A percentile compares a stretch with the other conserved stretches of the same genome.
Evolutionary conservation across 2,888 invertebrate species (phyloP).

Genomic region (Ormyrus pomaceus): DNA sequence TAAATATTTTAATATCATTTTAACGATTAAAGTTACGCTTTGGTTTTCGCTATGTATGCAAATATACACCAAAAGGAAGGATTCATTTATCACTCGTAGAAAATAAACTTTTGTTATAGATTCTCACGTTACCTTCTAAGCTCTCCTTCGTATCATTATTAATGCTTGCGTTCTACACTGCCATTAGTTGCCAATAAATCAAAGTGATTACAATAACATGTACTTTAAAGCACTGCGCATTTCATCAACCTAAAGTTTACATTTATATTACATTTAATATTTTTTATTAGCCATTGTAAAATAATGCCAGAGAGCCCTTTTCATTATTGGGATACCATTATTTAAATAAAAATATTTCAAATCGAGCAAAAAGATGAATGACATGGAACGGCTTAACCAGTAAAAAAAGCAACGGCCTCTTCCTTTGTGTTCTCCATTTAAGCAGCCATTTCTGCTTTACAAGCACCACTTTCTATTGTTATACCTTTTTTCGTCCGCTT

Average conservation of each 20-base stretch:
- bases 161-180: too few species aligned
- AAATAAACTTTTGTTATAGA: slow-evolving; percentile 3
- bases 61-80: slow-evolving; percentile 6
- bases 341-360: background rate
- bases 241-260: too few species aligned
- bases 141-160: too few species aligned
- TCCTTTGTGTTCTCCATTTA: slow-evolving; percentile 13
- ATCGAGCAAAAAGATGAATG: slow-evolving; percentile 2
- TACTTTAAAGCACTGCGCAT: too few species aligned
- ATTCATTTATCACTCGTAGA: background rate
- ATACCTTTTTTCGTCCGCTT: background rate
- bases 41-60: background rate
- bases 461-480: slow-evolving; percentile 13
- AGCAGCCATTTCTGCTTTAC: slow-evolving; percentile 23
- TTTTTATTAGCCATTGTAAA: too few species aligned
- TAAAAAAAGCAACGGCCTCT: slow-evolving; percentile 16
- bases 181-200: too few species aligned
- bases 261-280: too few species aligned
- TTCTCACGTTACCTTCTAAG: background rate
- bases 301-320: too few species aligned
- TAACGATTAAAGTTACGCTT: background rate
- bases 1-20: background rate
- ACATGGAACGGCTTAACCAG: background rate
- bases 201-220: too few species aligned
- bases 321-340: too few species aligned